Conservation (phyloP, 2,888 invertebrate species). For the Drosophila heteroneura region DNA sequence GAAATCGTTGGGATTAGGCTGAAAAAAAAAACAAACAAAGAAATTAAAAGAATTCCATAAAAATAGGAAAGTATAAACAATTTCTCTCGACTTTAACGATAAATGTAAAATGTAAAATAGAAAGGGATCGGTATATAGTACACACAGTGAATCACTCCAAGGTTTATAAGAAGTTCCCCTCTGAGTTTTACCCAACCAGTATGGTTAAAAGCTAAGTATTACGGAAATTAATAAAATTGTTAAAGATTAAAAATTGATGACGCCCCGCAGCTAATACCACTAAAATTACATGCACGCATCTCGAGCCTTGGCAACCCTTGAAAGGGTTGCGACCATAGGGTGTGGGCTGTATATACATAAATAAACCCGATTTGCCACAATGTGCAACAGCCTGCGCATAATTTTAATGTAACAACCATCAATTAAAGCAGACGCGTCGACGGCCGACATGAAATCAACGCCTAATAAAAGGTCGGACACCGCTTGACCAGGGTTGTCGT, state of each 20-base stretch:
- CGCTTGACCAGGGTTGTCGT: conserved; percentile 39
- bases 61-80: background rate
- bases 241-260: background rate
- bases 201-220: background rate
- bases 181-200: background rate
- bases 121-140: background rate
- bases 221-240: conserved; percentile 21
- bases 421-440: conserved; percentile 56
- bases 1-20: background rate
- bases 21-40: background rate
- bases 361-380: conserved; percentile 38
- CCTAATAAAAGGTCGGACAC: conserved; percentile 48
- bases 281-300: conserved; percentile 31
- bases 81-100: background rate
- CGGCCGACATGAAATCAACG: conserved; percentile 50
- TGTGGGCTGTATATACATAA: background rate
- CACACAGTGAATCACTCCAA: background rate
- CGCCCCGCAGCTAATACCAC: background rate
- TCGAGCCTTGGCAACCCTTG: conserved; percentile 4
- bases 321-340: background rate
- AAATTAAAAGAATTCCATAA: background rate
- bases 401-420: conserved; percentile 60
- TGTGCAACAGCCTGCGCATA: conserved; percentile 62
- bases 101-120: background rate
- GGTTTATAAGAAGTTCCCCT: no score